Evolutionary conservation across 2,888 invertebrate species (phyloP).

Genomic region (Molanna angustata): DNA sequence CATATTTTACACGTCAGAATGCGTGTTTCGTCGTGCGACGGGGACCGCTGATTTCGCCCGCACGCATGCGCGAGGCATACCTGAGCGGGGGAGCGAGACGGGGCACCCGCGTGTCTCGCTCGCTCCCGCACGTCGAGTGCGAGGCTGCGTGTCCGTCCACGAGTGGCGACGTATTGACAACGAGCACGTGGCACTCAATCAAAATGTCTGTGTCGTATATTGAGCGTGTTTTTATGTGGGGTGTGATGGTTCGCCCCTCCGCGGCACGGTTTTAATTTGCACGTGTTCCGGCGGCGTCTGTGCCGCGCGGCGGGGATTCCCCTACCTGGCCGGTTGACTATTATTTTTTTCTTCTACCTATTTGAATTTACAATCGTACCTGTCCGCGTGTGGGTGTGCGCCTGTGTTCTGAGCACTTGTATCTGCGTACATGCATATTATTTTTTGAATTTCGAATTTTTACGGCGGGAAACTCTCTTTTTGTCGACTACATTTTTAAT

Average conservation of each 20-base stretch:
- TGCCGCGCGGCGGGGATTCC: neutral
- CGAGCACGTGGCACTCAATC: conserved; percentile 10
- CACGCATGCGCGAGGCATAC: conserved; percentile 20
- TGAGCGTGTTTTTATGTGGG: neutral
- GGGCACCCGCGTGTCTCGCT: conserved; percentile 4
- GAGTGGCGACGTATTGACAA: no score
- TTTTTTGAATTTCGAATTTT: conserved; percentile 14
- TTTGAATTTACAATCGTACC: conserved; percentile 24
- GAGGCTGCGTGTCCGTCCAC: conserved; percentile 11
- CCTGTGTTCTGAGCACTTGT: conserved; percentile 8
- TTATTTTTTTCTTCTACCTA: conserved; percentile 18
- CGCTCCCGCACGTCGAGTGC: conserved; percentile 12
- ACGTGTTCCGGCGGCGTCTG: neutral
- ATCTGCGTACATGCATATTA: no score
- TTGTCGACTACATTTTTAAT: no score
- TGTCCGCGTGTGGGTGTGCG: conserved; percentile 19
- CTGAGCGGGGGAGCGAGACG: conserved; percentile 10
- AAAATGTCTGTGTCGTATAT: conserved; percentile 2
- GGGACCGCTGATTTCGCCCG: no score
- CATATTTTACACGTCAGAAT: neutral
- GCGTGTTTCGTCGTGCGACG: no score
- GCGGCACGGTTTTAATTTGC: neutral
- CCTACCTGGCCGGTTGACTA: conserved; percentile 21
- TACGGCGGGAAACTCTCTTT: neutral
- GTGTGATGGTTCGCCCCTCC: neutral